Conservation (phyloP, 2,888 invertebrate species). For the Idaea biselata region DNA sequence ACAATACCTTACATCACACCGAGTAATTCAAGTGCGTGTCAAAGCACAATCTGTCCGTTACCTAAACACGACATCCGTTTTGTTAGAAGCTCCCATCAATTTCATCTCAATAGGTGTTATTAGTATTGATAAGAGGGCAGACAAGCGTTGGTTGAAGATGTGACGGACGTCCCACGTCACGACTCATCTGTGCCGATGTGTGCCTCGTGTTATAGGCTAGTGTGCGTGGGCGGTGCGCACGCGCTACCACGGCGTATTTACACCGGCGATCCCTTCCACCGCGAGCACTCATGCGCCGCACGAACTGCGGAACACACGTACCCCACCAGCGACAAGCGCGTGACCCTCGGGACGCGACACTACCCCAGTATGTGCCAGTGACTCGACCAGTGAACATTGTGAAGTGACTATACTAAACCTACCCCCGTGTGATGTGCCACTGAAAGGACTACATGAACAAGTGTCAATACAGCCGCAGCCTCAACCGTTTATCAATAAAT, state of each 20-base stretch:
- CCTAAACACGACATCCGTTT: conserved; percentile 38
- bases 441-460: conserved; percentile 51
- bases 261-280: conserved; percentile 77
- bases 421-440: conserved; percentile 62
- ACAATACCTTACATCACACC: conserved; percentile 26
- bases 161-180: conserved; percentile 37
- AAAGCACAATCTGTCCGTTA: conserved; percentile 28
- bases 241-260: conserved; percentile 74
- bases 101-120: conserved; percentile 44
- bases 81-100: conserved; percentile 49
- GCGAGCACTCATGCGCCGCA: conserved; percentile 76
- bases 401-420: conserved; percentile 62
- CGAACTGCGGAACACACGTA: conserved; percentile 74
- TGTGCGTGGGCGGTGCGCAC: conserved; percentile 67
- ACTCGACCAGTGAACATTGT: conserved; percentile 64
- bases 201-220: conserved; percentile 42
- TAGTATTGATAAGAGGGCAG: conserved; percentile 36
- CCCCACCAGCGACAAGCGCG: conserved; percentile 57
- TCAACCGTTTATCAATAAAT: conserved; percentile 71
- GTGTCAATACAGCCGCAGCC: conserved; percentile 71
- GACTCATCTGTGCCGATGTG: conserved; percentile 30
- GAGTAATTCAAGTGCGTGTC: conserved; percentile 29
- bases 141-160: background rate
- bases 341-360: conserved; percentile 44
- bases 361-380: conserved; percentile 71